A percentile compares a stretch with the other conserved stretches of the same genome.
phyloP scores from a whole-genome alignment of 2,888 invertebrate genomes.

The Danaus chrysippus region DNA sequence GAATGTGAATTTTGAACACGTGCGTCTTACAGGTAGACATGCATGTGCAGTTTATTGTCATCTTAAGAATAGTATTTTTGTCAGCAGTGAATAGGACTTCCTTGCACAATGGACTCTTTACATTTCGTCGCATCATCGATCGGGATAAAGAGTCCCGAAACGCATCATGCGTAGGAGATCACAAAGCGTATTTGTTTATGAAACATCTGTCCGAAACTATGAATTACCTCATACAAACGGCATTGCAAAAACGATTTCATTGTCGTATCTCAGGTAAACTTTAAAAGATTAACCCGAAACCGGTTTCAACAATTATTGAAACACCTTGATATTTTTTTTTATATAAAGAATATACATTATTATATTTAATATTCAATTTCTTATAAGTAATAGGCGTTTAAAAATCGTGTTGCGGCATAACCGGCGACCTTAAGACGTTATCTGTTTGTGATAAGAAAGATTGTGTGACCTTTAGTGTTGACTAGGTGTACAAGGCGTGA shows the following conservation, averaged over 20 bases:
- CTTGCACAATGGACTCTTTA: constrained; percentile 70
- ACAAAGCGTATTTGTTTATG: constrained; percentile 69
- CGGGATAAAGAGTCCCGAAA: constrained; percentile 55
- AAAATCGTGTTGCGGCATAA: constrained; percentile 54
- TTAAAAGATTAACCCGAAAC: constrained; percentile 75
- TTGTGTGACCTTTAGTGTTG: constrained; percentile 71
- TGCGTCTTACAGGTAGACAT: constrained; percentile 71
- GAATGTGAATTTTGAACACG: constrained; percentile 72
- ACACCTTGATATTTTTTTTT: constrained; percentile 65
- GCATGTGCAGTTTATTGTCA: constrained; percentile 74
- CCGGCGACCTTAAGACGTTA: constrained; percentile 66
- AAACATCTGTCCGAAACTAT: constrained; percentile 65
- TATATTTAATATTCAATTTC: constrained; percentile 13
- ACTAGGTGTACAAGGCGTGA: constrained; percentile 58
- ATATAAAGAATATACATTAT: constrained; percentile 1
- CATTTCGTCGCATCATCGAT: constrained; percentile 62
- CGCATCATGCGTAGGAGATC: constrained; percentile 73
- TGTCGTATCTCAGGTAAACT: constrained; percentile 65
- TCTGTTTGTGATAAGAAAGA: constrained; percentile 66
- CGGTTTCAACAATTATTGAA: constrained; percentile 56
- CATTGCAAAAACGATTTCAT: constrained; percentile 58
- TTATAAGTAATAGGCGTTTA: constrained; percentile 24
- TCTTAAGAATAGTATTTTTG: constrained; percentile 62
- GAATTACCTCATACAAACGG: constrained; percentile 48
- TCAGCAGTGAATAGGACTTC: constrained; percentile 57